Base-by-base conservation (phyloP, 1,140 invertebrate genomes). In the Myzus persicae region DNA sequence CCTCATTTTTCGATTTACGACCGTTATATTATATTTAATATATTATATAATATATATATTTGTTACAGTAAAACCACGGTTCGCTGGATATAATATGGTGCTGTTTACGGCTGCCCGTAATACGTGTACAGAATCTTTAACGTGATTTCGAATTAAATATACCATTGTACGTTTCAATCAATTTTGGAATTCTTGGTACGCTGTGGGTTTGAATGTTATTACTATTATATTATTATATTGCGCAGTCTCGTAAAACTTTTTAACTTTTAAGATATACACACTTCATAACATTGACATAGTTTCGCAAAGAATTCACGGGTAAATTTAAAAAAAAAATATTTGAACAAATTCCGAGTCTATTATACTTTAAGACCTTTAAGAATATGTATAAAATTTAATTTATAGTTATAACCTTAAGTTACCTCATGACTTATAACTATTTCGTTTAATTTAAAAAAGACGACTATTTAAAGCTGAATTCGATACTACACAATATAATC, bases 251-350 rank as follows among this genome's bases (percentile, higher is more conserved):
- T 42, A 22, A 42, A 84, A 42, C 24, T 84, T 42, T 40, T 42
- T 42, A 42, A 84, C 9, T 42, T 40, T 42, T 84, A 38, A n/a
- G 59, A 76, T 76, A n/a, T 18, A n/a, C 59, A 76, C 14, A 76
- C 14, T n/a, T 38, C 31, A 84, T 40, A 31, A 84, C 40, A 87
- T 46, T 40, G 14, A 84, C 40, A 87, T 46, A 46, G 84, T 87
- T 87, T 46, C 4, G 0, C 4, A 38, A 87, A n/a, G 31, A 87
- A 46, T 87, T 44, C 42, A 14, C 18, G 4, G 5, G 42, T 46
- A n/a, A 87, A 87, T 87, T n/a, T 26, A 46, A 85, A 85, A 84
- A 42, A 85, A n/a, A 67, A 67, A 76, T 67, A 67, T 11, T 67
- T 31, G 11, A 67, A 67, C 18, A 31, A 31, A 67, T 67, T 26